A percentile compares a stretch with the other conserved stretches of the same genome.
These are phyloP conservation scores for Urechis unicinctus DNA, from an alignment of 2,888 invertebrate species.

Conservation along the genomic window DNA sequence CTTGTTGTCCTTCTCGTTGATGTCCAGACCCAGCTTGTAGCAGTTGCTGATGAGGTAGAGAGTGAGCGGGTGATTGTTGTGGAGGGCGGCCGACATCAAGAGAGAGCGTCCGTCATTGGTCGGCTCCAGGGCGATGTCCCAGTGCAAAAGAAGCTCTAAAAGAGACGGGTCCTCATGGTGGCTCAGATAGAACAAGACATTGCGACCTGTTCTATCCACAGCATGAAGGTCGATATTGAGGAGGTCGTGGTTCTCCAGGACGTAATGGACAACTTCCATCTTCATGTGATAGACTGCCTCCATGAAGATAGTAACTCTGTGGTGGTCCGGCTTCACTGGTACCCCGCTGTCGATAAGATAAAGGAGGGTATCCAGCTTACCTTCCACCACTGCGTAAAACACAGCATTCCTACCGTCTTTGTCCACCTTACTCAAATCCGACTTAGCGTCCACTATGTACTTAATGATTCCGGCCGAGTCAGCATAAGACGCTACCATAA, in stretches of 20 bases:
- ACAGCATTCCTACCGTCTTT: slow-evolving; percentile 20
- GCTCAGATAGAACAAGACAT: slow-evolving; percentile 15
- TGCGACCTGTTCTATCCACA: slow-evolving; percentile 13
- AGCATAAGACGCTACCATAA: slow-evolving; percentile 22
- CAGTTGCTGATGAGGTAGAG: slow-evolving; percentile 16
- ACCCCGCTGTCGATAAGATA: slow-evolving; percentile 18
- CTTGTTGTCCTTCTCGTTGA: slow-evolving; percentile 18
- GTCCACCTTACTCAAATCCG: slow-evolving; percentile 12
- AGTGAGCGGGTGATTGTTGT: slow-evolving; percentile 12
- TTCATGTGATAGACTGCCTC: slow-evolving; percentile 12
- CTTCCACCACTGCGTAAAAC: slow-evolving; percentile 20
- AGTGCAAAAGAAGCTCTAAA: slow-evolving; percentile 12
- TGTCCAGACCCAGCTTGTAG: slow-evolving; percentile 14
- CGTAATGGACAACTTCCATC: slow-evolving; percentile 15
- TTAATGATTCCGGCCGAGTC: slow-evolving; percentile 19
- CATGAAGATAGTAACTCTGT: slow-evolving; percentile 18
- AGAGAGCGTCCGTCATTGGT: slow-evolving; percentile 19
- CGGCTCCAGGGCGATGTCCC: slow-evolving; percentile 7
- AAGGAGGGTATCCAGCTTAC: slow-evolving; percentile 13
- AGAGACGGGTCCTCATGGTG: slow-evolving; percentile 7
- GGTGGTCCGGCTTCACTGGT: slow-evolving; percentile 9
- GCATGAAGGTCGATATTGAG: slow-evolving; percentile 7
- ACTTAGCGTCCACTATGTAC: slow-evolving; percentile 12
- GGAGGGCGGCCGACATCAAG: slow-evolving; percentile 19
- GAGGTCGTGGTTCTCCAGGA: slow-evolving; percentile 7